A percentile compares a stretch with the other conserved stretches of the same genome.
Evolutionary conservation across 2,888 invertebrate species (phyloP).

Genomic region (Lepidonotus clava): DNA sequence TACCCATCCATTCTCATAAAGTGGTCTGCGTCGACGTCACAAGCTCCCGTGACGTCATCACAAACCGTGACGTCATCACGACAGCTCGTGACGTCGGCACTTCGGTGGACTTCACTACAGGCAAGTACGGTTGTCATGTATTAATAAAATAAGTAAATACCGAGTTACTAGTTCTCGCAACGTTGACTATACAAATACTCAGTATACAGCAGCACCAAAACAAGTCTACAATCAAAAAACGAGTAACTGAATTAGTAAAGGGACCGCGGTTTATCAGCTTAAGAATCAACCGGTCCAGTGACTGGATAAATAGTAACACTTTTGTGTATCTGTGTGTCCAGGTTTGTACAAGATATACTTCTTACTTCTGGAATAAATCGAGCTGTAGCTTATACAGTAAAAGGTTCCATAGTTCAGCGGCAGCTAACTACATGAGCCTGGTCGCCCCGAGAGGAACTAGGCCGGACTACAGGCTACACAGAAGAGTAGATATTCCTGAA

Average conservation of each 20-base stretch:
- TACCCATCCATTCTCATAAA: background rate
- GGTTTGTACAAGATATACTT: background rate
- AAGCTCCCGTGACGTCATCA: background rate
- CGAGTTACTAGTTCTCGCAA: slow-evolving; percentile 1
- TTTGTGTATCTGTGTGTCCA: background rate
- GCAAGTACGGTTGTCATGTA: slow-evolving; percentile 40
- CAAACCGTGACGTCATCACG: background rate
- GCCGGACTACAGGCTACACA: background rate
- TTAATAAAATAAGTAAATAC: background rate
- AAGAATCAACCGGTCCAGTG: background rate
- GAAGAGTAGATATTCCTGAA: slow-evolving; percentile 49
- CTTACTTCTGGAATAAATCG: slow-evolving; percentile 9
- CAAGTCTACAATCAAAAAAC: slow-evolving; percentile 38
- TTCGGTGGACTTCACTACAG: background rate
- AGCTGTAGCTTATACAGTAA: background rate
- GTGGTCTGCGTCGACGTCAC: background rate
- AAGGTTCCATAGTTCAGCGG: background rate
- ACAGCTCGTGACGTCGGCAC: background rate
- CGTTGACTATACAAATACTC: slow-evolving; percentile 52
- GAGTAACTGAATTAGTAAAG: background rate
- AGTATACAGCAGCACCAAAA: slow-evolving; percentile 51
- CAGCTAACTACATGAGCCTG: background rate
- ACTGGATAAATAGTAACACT: slow-evolving; percentile 13
- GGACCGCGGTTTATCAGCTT: background rate
- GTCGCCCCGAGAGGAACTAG: background rate